phyloP scores from a whole-genome alignment of 2,797 vertebrate genomes.

The Clarias platycephalus region DNA sequence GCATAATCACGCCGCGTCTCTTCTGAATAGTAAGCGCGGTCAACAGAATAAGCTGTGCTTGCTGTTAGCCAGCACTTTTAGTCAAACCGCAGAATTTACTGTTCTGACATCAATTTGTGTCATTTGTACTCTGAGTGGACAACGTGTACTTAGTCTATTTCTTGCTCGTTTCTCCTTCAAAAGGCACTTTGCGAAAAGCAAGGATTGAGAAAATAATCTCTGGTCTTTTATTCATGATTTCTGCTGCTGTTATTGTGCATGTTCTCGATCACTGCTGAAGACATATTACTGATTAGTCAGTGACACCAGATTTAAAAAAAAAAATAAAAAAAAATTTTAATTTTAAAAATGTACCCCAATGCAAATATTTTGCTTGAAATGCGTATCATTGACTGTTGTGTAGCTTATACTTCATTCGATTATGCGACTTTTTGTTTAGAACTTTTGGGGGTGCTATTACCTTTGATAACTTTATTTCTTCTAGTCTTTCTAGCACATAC shows the following conservation, averaged over 20 bases:
- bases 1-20: not conserved
- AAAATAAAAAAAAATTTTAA: too few relatives aligned
- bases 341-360: not conserved
- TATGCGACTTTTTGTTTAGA: not conserved
- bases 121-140: too few relatives aligned
- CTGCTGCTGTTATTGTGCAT: not conserved
- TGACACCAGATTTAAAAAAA: not conserved
- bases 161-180: not conserved
- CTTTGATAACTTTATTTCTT: not conserved
- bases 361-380: not conserved
- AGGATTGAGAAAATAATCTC: not conserved
- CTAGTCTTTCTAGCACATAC: not conserved
- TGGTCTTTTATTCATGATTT: not conserved
- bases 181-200: not conserved
- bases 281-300: not conserved
- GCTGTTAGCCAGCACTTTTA: slow-evolving; percentile 6
- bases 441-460: not conserved
- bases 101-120: not conserved
- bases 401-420: too few relatives aligned
- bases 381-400: not conserved
- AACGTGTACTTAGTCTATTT: not conserved
- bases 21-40: not conserved
- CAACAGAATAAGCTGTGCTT: not conserved
- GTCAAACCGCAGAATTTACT: not conserved
- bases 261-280: not conserved